Conservation (phyloP, 2,888 invertebrate species). For the Agrotis puta region DNA sequence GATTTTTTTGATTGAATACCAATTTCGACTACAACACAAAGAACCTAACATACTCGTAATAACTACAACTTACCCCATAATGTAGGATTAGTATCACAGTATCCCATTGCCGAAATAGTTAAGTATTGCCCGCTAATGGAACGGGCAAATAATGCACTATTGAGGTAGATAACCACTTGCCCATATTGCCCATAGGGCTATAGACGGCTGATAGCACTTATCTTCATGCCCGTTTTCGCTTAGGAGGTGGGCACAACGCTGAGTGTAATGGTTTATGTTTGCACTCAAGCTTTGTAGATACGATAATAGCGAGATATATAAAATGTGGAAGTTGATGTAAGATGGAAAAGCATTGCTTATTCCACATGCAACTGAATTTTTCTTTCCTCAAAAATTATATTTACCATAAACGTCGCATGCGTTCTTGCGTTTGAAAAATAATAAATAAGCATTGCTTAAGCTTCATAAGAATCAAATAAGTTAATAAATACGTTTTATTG, state of each 20-base stretch:
- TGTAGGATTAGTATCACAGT: constrained; percentile 61
- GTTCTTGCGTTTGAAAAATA: too few species aligned
- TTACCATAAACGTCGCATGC: too few species aligned
- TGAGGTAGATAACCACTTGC: constrained; percentile 35
- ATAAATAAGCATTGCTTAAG: too few species aligned
- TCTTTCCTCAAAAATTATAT: too few species aligned
- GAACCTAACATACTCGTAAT: too few species aligned
- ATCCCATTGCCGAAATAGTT: constrained; percentile 70
- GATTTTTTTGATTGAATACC: too few species aligned
- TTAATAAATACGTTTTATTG: too few species aligned
- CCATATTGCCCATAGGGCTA: constrained; percentile 22
- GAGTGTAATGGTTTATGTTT: constrained; percentile 38
- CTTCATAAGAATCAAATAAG: too few species aligned
- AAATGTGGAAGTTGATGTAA: not conserved
- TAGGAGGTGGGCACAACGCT: constrained; percentile 36
- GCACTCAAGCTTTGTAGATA: constrained; percentile 24
- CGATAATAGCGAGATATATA: not conserved
- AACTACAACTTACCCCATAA: constrained; percentile 29
- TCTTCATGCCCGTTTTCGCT: constrained; percentile 50
- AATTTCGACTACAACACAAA: too few species aligned
- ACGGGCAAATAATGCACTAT: constrained; percentile 69
- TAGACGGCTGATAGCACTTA: constrained; percentile 55
- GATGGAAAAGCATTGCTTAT: not conserved
- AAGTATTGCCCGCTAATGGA: constrained; percentile 75
- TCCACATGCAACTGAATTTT: too few species aligned